Conservation (phyloP, 2,113 vertebrate genomes). For the Thalassarche chlororhynchos region DNA sequence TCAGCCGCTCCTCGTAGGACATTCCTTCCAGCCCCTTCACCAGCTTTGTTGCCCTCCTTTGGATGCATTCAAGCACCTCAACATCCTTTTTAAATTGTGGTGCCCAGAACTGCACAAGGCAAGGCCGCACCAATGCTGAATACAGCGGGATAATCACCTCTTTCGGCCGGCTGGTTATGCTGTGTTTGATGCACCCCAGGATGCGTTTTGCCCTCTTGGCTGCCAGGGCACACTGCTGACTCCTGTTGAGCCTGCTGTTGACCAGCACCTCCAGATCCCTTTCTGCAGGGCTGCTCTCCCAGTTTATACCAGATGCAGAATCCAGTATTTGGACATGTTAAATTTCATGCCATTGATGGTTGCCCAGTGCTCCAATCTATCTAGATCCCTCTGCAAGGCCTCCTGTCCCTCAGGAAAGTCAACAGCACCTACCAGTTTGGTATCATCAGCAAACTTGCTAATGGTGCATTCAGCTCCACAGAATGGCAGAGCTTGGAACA, state of each 20-base stretch:
- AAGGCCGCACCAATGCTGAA: not conserved
- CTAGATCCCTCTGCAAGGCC: not conserved
- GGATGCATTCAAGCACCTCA: not conserved
- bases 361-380: accelerated
- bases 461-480: not conserved
- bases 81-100: not conserved
- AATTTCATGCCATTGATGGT: not conserved
- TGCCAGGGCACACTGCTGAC: not conserved
- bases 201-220: not conserved
- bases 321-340: not conserved
- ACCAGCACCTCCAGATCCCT: not conserved
- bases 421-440: not conserved
- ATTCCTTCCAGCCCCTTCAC: not conserved
- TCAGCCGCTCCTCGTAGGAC: accelerated
- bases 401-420: not conserved
- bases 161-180: not conserved
- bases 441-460: not conserved
- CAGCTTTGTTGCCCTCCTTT: not conserved
- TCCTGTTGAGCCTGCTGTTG: accelerated
- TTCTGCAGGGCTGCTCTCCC: not conserved
- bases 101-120: too few species aligned
- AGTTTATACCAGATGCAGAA: not conserved
- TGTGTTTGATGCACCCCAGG: not conserved
- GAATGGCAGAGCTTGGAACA: not conserved
- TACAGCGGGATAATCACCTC: accelerated